Conservation (phyloP, 2,113 vertebrate genomes). For the Machaerirhynchus nigripectus region DNA sequence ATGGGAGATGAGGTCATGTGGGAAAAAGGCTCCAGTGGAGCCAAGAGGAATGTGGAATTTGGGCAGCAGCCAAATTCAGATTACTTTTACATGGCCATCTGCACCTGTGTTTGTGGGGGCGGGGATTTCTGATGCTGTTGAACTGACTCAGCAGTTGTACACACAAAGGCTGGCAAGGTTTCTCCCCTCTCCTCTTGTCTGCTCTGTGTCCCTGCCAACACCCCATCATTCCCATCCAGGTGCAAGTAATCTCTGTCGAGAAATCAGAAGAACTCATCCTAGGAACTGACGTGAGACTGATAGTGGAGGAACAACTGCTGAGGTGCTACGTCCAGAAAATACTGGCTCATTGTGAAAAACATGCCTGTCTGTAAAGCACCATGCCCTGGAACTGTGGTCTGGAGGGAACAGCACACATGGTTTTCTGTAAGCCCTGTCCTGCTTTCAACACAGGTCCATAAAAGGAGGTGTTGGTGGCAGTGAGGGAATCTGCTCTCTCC, state of each 20-base stretch:
- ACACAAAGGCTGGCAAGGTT: slow-evolving; percentile 49
- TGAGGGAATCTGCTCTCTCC: neutral
- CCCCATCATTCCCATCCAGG: slow-evolving; percentile 28
- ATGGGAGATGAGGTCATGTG: slow-evolving; percentile 60
- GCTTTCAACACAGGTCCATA: neutral
- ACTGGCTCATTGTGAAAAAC: neutral
- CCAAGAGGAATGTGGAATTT: slow-evolving; percentile 51
- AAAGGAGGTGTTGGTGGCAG: neutral
- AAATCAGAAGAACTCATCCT: slow-evolving; percentile 32
- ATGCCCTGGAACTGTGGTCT: neutral
- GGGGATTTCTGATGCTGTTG: neutral
- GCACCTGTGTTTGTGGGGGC: slow-evolving; percentile 53
- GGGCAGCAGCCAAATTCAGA: slow-evolving; percentile 43
- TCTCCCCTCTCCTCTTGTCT: neutral
- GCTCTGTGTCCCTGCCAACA: slow-evolving; percentile 15
- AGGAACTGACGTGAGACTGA: slow-evolving; percentile 7
- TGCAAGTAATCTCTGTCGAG: slow-evolving; percentile 39
- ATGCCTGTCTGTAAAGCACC: neutral
- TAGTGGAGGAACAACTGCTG: neutral
- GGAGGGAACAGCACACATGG: rapidly evolving
- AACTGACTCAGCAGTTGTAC: slow-evolving; percentile 56
- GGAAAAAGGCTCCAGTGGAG: slow-evolving; percentile 23
- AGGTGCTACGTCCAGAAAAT: neutral
- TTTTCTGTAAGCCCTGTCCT: neutral
- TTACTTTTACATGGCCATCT: slow-evolving; percentile 55